phyloP scores from a whole-genome alignment of 2,113 vertebrate species.

The Chroicocephalus ridibundus region DNA sequence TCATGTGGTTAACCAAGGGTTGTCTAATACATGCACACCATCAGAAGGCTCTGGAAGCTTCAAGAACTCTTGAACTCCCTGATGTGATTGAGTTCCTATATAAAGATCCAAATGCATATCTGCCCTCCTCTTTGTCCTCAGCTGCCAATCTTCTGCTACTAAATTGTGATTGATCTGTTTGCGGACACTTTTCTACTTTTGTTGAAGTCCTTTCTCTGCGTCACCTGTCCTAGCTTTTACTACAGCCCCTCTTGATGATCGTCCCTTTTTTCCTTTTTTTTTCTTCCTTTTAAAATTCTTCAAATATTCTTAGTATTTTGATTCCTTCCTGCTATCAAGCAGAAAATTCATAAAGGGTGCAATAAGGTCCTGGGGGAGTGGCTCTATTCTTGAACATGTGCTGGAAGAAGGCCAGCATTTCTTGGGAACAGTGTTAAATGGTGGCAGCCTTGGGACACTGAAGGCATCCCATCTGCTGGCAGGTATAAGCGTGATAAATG shows the following conservation, averaged over 20 bases:
- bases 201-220: neutral
- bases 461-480: neutral
- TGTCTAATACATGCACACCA: neutral
- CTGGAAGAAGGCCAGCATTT: neutral
- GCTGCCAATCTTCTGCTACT: neutral
- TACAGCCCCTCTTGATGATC: neutral
- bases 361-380: neutral
- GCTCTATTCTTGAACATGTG: neutral
- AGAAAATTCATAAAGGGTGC: neutral
- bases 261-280: neutral
- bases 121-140: neutral
- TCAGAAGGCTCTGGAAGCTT: neutral
- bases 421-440: neutral
- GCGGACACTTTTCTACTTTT: neutral
- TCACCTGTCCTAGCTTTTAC: neutral
- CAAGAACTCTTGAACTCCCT: neutral
- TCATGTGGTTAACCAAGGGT: neutral
- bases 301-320: neutral
- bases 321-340: neutral
- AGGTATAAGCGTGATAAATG: neutral
- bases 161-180: neutral
- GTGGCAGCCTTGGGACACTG: neutral
- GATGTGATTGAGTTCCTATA: neutral
- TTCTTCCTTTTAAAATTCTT: neutral
- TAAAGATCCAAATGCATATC: neutral